Conservation (phyloP, 1,140 invertebrate species). For the Penaeus indicus region DNA sequence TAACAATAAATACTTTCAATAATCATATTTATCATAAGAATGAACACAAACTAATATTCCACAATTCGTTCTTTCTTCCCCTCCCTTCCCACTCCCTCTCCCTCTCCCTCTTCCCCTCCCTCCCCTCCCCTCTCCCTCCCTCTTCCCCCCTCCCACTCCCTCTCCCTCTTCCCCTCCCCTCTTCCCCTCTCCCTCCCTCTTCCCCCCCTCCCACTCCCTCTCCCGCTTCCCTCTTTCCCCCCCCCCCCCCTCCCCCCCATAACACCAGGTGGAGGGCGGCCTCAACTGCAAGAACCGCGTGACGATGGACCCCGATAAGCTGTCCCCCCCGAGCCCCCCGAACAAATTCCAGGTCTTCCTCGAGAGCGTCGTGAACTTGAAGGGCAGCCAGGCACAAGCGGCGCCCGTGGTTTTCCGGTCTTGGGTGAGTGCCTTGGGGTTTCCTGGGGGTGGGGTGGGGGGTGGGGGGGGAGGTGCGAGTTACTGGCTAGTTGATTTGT, state of each 20-base stretch:
- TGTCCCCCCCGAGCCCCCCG: background rate
- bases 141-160: background rate
- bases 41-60: too few species aligned
- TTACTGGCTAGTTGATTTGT: too few species aligned
- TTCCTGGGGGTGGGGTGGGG: too few species aligned
- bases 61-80: too few species aligned
- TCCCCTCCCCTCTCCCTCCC: background rate
- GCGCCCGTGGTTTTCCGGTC: background rate
- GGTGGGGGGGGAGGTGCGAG: too few species aligned
- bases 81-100: background rate
- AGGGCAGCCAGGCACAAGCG: background rate
- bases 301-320: constrained; percentile 6
- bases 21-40: too few species aligned
- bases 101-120: background rate
- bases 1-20: too few species aligned
- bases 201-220: background rate
- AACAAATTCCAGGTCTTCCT: constrained; percentile 40
- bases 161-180: background rate
- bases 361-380: background rate
- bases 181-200: background rate
- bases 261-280: constrained; percentile 20
- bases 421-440: background rate
- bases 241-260: too few species aligned
- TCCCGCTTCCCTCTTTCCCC: background rate
- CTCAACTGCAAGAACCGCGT: constrained; percentile 31